A percentile compares a stretch with the other conserved stretches of the same genome.
These are phyloP conservation scores for Cephus pulcher DNA, from an alignment of 2,888 invertebrate genomes.

Conservation along the genomic window DNA sequence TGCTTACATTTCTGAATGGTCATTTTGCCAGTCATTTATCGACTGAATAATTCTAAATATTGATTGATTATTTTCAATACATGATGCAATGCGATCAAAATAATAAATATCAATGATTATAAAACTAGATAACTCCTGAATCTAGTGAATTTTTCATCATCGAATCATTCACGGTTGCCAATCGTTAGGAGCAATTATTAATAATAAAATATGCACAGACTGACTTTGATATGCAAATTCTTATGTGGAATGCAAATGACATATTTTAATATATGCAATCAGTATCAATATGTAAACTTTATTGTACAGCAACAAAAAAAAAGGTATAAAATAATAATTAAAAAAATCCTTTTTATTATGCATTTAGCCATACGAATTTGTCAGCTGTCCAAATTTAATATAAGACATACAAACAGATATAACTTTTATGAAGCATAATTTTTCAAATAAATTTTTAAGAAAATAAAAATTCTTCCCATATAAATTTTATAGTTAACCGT, in stretches of 20 bases:
- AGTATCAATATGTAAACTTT: background rate
- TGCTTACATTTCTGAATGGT: background rate
- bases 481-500: background rate
- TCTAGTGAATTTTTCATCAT: background rate
- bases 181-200: background rate
- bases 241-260: background rate
- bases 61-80: background rate
- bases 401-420: background rate
- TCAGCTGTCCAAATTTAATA: background rate
- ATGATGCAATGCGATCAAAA: background rate
- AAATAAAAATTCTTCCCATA: background rate
- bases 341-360: background rate
- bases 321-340: background rate
- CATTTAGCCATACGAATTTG: background rate
- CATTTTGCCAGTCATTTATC: background rate
- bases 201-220: background rate
- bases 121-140: background rate
- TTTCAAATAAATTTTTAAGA: background rate
- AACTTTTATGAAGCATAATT: background rate
- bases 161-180: background rate
- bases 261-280: background rate
- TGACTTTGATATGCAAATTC: no score
- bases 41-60: background rate
- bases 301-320: background rate
- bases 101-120: background rate